A percentile compares a stretch with the other conserved stretches of the same genome.
Conservation (phyloP, 2,888 invertebrate genomes). For the Cheilosia variabilis region DNA sequence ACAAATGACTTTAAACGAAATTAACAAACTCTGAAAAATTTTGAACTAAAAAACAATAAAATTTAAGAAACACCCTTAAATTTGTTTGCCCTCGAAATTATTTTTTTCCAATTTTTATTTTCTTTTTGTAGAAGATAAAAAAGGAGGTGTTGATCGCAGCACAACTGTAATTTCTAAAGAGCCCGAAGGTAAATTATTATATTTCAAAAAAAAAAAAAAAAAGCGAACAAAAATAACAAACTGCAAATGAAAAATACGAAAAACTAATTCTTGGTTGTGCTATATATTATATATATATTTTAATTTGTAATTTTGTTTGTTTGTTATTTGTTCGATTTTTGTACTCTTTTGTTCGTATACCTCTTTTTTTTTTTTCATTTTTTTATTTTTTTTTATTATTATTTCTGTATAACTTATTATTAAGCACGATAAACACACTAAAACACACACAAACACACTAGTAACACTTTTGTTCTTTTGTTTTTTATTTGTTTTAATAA, state of each 20-base stretch:
- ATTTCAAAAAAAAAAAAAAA: conserved; percentile 47
- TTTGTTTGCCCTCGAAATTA: conserved; percentile 74
- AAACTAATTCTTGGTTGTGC: not conserved
- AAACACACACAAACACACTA: conserved; percentile 50
- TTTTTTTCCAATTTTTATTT: conserved; percentile 78
- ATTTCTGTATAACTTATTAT: conserved; percentile 33
- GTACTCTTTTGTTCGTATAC: not conserved
- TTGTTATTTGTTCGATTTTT: conserved; percentile 57
- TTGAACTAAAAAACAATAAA: conserved; percentile 41
- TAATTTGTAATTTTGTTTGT: conserved; percentile 29
- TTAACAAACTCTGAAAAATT: conserved; percentile 47
- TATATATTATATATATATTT: conserved; percentile 1
- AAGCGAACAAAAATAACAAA: conserved; percentile 60
- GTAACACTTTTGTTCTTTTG: conserved; percentile 41
- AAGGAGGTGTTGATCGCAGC: conserved; percentile 96
- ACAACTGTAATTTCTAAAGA: conserved; percentile 97
- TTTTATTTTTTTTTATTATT: conserved; percentile 21
- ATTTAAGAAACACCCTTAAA: conserved; percentile 48
- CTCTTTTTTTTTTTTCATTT: conserved; percentile 1
- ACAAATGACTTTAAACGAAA: conserved; percentile 52
- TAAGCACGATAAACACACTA: conserved; percentile 45
- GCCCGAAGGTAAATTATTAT: conserved; percentile 87
- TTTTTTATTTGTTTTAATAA: conserved; percentile 30
- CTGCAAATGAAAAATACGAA: conserved; percentile 8
- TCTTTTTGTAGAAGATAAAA: conserved; percentile 90